Percentiles rank a stretch among this genome's conserved stretches.
Conservation (phyloP, 1,140 invertebrate species). For the Diachasmimorpha longicaudata region DNA sequence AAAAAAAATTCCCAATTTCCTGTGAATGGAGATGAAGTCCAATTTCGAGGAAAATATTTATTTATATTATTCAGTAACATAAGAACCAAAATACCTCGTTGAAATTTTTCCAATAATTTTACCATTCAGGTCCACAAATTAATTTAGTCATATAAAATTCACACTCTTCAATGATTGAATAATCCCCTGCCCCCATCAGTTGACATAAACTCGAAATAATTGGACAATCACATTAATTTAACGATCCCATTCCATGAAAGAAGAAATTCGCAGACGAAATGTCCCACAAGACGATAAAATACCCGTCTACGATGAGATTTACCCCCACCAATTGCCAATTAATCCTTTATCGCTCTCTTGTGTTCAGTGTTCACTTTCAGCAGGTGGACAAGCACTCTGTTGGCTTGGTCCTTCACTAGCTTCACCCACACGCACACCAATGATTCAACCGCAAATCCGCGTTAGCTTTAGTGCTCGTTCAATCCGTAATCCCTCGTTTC, state of each 20-base stretch:
- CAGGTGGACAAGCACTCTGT: background rate
- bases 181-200: too few relatives aligned
- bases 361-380: background rate
- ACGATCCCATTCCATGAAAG: background rate
- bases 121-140: too few relatives aligned
- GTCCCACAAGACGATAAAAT: background rate
- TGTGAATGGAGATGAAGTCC: too few relatives aligned
- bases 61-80: too few relatives aligned
- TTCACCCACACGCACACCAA: background rate
- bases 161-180: too few relatives aligned
- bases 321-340: constrained; percentile 15
- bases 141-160: too few relatives aligned
- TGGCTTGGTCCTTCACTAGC: background rate
- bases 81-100: too few relatives aligned
- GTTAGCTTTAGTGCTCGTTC: constrained; percentile 17
- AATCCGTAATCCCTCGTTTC: constrained; percentile 17
- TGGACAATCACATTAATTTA: background rate
- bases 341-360: constrained; percentile 9
- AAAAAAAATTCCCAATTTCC: too few relatives aligned
- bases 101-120: too few relatives aligned
- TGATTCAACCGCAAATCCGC: constrained; percentile 13
- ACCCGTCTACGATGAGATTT: background rate
- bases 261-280: background rate
- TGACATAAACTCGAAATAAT: too few relatives aligned
- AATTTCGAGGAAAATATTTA: too few relatives aligned